Conservation (phyloP, 2,888 invertebrate genomes). For the Aphidoletes aphidimyza region DNA sequence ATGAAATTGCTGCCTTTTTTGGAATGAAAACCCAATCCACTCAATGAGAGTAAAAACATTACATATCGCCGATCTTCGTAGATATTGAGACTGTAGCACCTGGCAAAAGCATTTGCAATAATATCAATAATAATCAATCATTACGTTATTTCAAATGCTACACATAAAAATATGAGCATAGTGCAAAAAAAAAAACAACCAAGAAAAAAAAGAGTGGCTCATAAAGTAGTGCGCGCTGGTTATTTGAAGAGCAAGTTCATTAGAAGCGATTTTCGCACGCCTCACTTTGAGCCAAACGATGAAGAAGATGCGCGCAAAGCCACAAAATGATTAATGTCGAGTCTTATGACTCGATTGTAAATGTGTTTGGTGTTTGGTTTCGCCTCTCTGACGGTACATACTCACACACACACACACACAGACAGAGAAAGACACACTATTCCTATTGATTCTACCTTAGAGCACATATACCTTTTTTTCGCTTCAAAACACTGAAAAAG, state of each 20-base stretch:
- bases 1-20: constrained; percentile 26
- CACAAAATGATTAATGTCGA: constrained; percentile 45
- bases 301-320: constrained; percentile 9
- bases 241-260: constrained; percentile 5
- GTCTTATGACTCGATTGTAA: constrained; percentile 18
- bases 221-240: background rate
- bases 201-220: background rate
- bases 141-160: constrained; percentile 18
- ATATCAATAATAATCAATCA: constrained; percentile 54
- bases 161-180: background rate
- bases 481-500: background rate
- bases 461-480: background rate
- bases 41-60: background rate
- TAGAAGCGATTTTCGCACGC: constrained; percentile 41
- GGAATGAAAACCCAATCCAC: background rate
- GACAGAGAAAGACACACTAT: no score
- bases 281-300: background rate
- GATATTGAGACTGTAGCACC: background rate
- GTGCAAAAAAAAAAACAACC: no score
- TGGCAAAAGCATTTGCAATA: constrained; percentile 38
- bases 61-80: background rate
- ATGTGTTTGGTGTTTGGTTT: constrained; percentile 44
- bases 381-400: background rate
- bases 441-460: background rate
- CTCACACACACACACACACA: background rate